A percentile compares a stretch with the other conserved stretches of the same genome.
Evolutionary conservation across 2,888 invertebrate genomes (phyloP).

Genomic region (Lasioglossum malachurum): DNA sequence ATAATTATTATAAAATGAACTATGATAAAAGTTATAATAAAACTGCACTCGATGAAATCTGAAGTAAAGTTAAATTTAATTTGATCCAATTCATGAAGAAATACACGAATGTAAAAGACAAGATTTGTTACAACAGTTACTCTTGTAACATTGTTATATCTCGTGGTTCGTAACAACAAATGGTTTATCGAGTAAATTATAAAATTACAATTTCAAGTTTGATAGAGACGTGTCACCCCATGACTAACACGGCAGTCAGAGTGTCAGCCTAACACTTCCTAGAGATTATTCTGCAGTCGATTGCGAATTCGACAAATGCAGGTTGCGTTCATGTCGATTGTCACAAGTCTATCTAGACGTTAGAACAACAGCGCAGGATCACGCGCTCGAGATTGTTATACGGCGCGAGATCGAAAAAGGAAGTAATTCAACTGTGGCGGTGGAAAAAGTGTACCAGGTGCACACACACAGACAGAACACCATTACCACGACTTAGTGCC

Average conservation of each 20-base stretch:
- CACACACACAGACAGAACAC: neutral
- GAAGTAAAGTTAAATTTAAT: neutral
- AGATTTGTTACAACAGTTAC: neutral
- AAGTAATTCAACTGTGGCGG: slow-evolving; percentile 11
- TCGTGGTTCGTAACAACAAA: neutral
- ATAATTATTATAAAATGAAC: neutral
- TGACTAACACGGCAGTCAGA: neutral
- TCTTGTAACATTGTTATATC: neutral
- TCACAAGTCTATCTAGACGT: neutral
- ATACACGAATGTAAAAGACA: neutral
- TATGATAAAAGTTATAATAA: neutral
- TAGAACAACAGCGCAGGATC: neutral
- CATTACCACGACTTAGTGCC: slow-evolving; percentile 6
- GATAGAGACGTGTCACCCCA: neutral
- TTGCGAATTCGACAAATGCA: neutral
- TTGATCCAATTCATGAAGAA: neutral
- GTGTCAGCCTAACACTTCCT: neutral
- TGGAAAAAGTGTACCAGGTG: slow-evolving; percentile 3
- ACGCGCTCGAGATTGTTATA: slow-evolving; percentile 4
- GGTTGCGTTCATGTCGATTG: neutral
- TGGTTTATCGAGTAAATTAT: neutral
- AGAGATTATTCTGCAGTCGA: neutral
- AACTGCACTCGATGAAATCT: neutral
- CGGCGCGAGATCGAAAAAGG: neutral
- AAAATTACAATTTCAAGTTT: neutral